These are phyloP conservation scores for Odontamblyopus lacepedii DNA, from an alignment of 2,797 vertebrate species.

Conservation along the genomic window DNA sequence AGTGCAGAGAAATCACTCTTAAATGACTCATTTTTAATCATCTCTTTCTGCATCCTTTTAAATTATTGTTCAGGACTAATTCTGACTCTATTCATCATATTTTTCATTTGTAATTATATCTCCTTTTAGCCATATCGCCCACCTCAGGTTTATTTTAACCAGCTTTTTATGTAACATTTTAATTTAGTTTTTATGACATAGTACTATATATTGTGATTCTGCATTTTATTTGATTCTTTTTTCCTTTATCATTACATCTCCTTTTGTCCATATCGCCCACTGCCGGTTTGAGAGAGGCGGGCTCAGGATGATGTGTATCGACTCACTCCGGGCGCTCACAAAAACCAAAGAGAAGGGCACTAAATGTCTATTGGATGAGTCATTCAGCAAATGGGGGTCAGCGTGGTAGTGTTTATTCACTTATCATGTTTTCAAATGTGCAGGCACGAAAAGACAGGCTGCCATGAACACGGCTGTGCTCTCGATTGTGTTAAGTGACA, in stretches of 20 bases:
- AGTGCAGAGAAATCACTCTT: no score
- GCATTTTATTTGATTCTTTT: not conserved
- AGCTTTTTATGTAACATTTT: no score
- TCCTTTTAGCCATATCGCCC: no score
- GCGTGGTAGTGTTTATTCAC: slow-evolving; percentile 43
- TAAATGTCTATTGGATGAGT: slow-evolving; percentile 53
- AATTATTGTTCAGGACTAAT: no score
- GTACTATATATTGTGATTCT: not conserved
- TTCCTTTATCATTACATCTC: not conserved
- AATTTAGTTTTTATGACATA: no score
- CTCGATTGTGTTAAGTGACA: slow-evolving; percentile 11
- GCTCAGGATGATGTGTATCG: not conserved
- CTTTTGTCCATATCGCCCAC: not conserved
- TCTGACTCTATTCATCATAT: no score
- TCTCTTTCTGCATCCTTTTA: no score
- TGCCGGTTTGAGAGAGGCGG: not conserved
- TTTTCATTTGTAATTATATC: no score
- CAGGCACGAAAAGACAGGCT: slow-evolving; percentile 32
- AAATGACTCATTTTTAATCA: no score
- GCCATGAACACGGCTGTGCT: slow-evolving; percentile 18
- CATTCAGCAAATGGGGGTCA: slow-evolving; percentile 40
- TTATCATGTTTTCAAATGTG: slow-evolving; percentile 43
- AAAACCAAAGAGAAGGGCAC: slow-evolving; percentile 42
- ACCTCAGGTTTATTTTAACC: no score
- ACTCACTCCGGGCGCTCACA: slow-evolving; percentile 21